phyloP scores from a whole-genome alignment of 37 sponge, comb jelly and placozoan species.

The Aphrocallistes beatrix region DNA sequence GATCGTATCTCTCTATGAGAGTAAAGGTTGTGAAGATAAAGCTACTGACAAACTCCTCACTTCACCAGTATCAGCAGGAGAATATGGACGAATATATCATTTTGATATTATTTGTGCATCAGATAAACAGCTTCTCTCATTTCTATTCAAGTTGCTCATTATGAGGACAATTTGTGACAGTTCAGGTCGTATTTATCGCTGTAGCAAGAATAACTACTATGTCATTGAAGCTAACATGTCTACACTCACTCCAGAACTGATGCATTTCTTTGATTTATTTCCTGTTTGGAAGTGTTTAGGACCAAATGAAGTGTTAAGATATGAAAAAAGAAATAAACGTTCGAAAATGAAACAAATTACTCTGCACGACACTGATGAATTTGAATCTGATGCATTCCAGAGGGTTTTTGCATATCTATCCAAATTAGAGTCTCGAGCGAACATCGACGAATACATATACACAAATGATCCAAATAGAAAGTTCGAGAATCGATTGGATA shows the following conservation, averaged over 20 bases:
- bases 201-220: slow-evolving; percentile 5
- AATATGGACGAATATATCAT: background rate
- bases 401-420: background rate
- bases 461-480: no score
- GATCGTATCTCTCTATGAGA: background rate
- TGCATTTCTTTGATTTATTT: background rate
- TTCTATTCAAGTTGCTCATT: background rate
- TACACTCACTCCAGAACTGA: background rate
- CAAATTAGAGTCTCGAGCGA: background rate
- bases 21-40: background rate
- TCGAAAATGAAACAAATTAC: background rate
- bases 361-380: background rate
- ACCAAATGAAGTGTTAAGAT: background rate
- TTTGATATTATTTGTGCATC: background rate
- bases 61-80: background rate
- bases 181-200: background rate
- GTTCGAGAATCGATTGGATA: no score
- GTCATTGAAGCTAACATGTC: background rate
- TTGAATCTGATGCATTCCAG: background rate
- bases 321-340: background rate
- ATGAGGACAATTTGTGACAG: background rate
- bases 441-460: background rate
- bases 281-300: background rate
- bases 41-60: background rate
- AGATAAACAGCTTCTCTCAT: background rate